These are phyloP conservation scores for Sphyrna mokarran DNA, from an alignment of 2,113 vertebrate species.

Conservation along the genomic window DNA sequence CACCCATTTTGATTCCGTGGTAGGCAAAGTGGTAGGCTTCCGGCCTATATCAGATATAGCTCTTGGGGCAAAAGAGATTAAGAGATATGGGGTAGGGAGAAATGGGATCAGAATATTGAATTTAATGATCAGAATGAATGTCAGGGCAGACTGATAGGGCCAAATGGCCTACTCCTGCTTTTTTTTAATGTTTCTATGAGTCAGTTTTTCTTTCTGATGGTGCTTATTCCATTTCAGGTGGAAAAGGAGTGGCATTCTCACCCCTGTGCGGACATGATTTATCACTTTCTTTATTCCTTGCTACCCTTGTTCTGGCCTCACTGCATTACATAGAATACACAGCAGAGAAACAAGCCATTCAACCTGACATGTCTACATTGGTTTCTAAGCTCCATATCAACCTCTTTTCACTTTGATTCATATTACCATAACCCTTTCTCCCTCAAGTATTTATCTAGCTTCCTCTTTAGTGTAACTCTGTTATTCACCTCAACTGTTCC, in stretches of 20 bases:
- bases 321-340: background rate
- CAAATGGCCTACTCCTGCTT: too few species aligned
- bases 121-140: too few species aligned
- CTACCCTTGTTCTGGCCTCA: background rate
- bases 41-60: too few species aligned
- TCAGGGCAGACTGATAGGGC: too few species aligned
- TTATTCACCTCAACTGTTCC: background rate
- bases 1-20: too few species aligned
- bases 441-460: background rate
- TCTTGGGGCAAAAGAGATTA: too few species aligned
- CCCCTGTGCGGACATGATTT: background rate
- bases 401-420: background rate
- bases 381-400: too few species aligned
- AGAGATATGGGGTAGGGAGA: too few species aligned
- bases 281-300: background rate
- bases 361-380: too few species aligned
- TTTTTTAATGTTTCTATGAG: too few species aligned
- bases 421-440: background rate
- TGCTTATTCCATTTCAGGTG: background rate
- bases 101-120: too few species aligned
- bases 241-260: background rate
- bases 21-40: too few species aligned
- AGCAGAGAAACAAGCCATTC: background rate
- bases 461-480: background rate
- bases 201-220: background rate